Percentiles rank a stretch among this genome's conserved stretches.
These are phyloP conservation scores for Nyleta sp. DNA, from an alignment of 2,888 invertebrate species.

Conservation along the genomic window DNA sequence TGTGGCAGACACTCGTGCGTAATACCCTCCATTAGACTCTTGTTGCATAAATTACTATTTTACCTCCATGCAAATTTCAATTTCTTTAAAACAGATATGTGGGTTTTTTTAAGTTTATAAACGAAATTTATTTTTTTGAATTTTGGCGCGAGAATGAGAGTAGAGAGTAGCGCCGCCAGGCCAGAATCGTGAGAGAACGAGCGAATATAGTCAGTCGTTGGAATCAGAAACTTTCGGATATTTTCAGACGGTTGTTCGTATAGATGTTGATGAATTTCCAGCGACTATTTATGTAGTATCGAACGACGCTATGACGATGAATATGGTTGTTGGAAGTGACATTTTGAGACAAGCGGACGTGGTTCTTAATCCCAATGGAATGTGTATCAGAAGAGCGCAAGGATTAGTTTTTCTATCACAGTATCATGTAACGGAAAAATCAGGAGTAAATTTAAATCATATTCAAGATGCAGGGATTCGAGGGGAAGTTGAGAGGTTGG, in stretches of 20 bases:
- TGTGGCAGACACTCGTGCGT: no score
- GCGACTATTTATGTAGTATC: slow-evolving; percentile 32
- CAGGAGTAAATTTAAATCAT: not conserved
- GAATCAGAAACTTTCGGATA: slow-evolving; percentile 14
- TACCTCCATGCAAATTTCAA: no score
- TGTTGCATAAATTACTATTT: no score
- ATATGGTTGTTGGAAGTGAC: slow-evolving; percentile 33
- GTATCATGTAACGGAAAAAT: slow-evolving; percentile 3
- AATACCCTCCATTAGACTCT: no score
- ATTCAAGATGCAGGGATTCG: not conserved
- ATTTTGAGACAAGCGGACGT: slow-evolving; percentile 34
- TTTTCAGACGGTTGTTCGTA: slow-evolving; percentile 19
- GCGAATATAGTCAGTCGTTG: slow-evolving; percentile 5
- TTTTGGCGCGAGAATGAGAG: no score
- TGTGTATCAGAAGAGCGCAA: slow-evolving; percentile 15
- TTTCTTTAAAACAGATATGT: no score
- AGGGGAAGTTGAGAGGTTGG: slow-evolving; percentile 46
- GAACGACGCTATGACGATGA: slow-evolving; percentile 13
- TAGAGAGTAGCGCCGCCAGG: no score
- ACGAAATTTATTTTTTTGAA: no score
- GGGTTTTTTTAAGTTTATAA: no score
- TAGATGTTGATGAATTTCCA: slow-evolving; percentile 27
- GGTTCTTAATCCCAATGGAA: slow-evolving; percentile 10
- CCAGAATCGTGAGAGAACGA: no score
- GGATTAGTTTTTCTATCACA: slow-evolving; percentile 11